Evolutionary conservation across 2,113 vertebrate genomes (phyloP).

Genomic region (Periophthalmus modestus): DNA sequence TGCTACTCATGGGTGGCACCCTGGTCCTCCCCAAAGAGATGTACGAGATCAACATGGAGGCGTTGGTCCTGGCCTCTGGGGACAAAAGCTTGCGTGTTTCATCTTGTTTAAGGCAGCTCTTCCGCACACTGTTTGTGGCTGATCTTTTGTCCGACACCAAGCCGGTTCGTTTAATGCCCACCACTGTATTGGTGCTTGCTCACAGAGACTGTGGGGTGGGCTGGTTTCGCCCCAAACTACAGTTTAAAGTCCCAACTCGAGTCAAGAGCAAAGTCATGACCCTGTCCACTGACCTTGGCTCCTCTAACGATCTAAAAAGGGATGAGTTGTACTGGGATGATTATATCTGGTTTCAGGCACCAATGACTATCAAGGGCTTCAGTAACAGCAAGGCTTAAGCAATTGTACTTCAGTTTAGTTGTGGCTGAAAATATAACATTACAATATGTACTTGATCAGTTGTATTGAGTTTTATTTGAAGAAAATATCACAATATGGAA

Average conservation of each 20-base stretch:
- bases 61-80: slow-evolving; percentile 68
- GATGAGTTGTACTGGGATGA: slow-evolving; percentile 73
- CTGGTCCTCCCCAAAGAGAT: slow-evolving; percentile 86
- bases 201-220: slow-evolving; percentile 88
- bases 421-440: background rate
- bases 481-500: background rate
- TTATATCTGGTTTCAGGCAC: slow-evolving; percentile 96
- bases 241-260: slow-evolving; percentile 85
- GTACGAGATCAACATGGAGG: slow-evolving; percentile 92
- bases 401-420: background rate
- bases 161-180: slow-evolving; percentile 80
- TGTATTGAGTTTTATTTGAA: background rate
- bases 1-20: slow-evolving; percentile 90
- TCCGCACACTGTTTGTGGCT: slow-evolving; percentile 88
- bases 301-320: background rate
- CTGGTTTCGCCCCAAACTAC: slow-evolving; percentile 92
- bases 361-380: slow-evolving; percentile 87
- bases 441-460: no score
- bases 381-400: slow-evolving; percentile 62
- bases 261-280: slow-evolving; percentile 83
- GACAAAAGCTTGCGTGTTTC: slow-evolving; percentile 80
- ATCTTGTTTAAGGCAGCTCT: slow-evolving; percentile 86
- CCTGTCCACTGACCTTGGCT: slow-evolving; percentile 76
- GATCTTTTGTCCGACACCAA: slow-evolving; percentile 89
- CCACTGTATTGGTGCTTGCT: slow-evolving; percentile 83